Conservation (phyloP, 2,113 vertebrate species). For the Clarias batrachus region DNA sequence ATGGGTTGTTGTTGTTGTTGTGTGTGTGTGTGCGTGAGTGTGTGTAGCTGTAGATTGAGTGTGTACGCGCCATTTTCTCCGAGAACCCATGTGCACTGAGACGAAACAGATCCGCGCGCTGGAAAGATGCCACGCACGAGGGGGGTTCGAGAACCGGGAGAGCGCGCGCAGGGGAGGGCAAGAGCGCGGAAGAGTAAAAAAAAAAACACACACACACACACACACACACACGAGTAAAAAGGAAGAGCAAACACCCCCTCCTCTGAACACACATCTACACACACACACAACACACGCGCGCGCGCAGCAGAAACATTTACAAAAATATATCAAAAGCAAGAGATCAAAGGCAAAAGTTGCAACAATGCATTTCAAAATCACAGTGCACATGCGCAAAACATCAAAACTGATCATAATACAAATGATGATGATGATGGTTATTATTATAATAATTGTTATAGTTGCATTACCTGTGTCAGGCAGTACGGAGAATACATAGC, state of each 20-base stretch:
- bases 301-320: neutral
- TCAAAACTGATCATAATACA: neutral
- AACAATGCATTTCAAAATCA: slow-evolving; percentile 9
- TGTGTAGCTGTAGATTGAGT: neutral
- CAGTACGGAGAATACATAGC: slow-evolving; percentile 82
- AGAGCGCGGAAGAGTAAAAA: slow-evolving; percentile 30
- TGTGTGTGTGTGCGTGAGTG: no score
- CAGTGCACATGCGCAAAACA: slow-evolving; percentile 25
- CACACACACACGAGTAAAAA: neutral
- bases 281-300: neutral
- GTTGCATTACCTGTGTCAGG: slow-evolving; percentile 76
- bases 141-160: neutral
- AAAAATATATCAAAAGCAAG: neutral
- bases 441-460: neutral
- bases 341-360: slow-evolving; percentile 10
- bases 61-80: slow-evolving; percentile 79
- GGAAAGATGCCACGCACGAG: slow-evolving; percentile 62
- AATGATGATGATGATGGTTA: neutral
- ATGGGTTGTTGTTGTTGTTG: neutral
- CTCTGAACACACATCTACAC: neutral
- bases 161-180: slow-evolving; percentile 3
- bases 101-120: slow-evolving; percentile 64
- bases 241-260: neutral
- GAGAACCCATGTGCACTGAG: slow-evolving; percentile 73
- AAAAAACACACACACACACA: slow-evolving; percentile 22